Evolutionary conservation across 2,888 invertebrate genomes (phyloP).

Genomic region (Acrocera orbiculus): DNA sequence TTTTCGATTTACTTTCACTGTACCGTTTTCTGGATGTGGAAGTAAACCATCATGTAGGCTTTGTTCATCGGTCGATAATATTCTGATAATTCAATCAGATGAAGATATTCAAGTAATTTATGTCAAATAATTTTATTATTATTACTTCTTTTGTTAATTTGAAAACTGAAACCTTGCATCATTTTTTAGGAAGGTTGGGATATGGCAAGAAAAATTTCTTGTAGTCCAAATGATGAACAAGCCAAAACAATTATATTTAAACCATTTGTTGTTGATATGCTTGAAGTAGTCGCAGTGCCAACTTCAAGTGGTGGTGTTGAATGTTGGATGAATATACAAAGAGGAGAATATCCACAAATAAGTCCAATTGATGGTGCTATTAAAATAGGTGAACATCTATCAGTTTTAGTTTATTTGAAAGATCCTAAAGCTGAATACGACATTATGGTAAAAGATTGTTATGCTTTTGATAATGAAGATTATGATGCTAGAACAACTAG

Average conservation of each 20-base stretch:
- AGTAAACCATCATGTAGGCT: slow-evolving; percentile 42
- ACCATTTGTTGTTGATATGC: slow-evolving; percentile 51
- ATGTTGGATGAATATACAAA: slow-evolving; percentile 63
- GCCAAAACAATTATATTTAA: slow-evolving; percentile 28
- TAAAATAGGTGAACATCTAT: slow-evolving; percentile 51
- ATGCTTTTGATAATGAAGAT: slow-evolving; percentile 49
- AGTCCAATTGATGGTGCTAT: slow-evolving; percentile 42
- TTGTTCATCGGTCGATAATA: slow-evolving; percentile 45
- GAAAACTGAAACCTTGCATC: too few species aligned
- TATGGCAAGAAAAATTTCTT: slow-evolving; percentile 43
- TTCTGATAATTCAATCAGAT: slow-evolving; percentile 49
- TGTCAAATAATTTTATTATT: too few species aligned
- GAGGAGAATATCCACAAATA: slow-evolving; percentile 50
- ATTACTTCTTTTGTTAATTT: too few species aligned
- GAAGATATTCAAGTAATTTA: slow-evolving; percentile 38
- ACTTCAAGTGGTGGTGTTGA: slow-evolving; percentile 46
- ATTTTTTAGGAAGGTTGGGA: slow-evolving; percentile 37
- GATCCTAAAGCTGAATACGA: slow-evolving; percentile 45
- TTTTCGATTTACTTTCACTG: slow-evolving; percentile 39
- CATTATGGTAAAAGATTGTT: slow-evolving; percentile 51
- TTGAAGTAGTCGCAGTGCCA: slow-evolving; percentile 48
- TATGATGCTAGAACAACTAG: slow-evolving; percentile 40
- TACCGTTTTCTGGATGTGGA: slow-evolving; percentile 48
- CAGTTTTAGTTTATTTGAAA: slow-evolving; percentile 49
- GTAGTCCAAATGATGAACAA: slow-evolving; percentile 26